These are phyloP conservation scores for Neofelis nebulosa DNA, from an alignment of 2,113 vertebrate species.

Conservation along the genomic window DNA sequence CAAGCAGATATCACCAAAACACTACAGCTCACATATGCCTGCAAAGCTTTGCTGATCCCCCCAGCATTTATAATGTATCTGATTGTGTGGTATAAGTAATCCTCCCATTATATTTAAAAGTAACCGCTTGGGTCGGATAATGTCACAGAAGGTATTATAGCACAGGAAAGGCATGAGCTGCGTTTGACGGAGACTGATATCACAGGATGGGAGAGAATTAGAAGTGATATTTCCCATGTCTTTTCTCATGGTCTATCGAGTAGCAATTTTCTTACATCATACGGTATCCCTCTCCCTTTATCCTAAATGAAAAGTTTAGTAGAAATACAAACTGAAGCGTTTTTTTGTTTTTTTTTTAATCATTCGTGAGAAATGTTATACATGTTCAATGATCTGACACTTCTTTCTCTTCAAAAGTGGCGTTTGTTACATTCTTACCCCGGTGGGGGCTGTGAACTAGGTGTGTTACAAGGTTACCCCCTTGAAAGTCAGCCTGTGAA, in stretches of 20 bases:
- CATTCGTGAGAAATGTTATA: background rate
- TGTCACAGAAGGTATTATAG: slow-evolving; percentile 47
- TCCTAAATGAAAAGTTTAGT: slow-evolving; percentile 16
- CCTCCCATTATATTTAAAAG: slow-evolving; percentile 53
- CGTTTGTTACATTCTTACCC: background rate
- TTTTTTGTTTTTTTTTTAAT: slow-evolving; percentile 42
- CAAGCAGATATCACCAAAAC: slow-evolving; percentile 24
- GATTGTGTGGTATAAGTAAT: slow-evolving; percentile 40
- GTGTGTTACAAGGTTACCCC: background rate
- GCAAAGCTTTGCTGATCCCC: slow-evolving; percentile 40
- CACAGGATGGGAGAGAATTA: background rate
- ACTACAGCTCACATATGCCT: background rate
- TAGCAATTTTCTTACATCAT: slow-evolving; percentile 33
- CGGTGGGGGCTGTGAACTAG: background rate
- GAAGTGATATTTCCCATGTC: slow-evolving; percentile 27
- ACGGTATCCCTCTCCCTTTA: slow-evolving; percentile 17
- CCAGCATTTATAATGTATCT: slow-evolving; percentile 50
- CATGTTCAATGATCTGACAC: background rate
- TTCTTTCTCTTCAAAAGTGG: background rate
- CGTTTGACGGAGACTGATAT: slow-evolving; percentile 39
- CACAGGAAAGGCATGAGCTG: background rate
- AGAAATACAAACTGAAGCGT: background rate
- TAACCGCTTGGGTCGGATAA: slow-evolving; percentile 34
- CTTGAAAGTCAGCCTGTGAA: background rate
- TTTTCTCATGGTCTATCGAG: slow-evolving; percentile 16